phyloP scores from a whole-genome alignment of 2,888 invertebrate species.

The Apamea epomidion region DNA sequence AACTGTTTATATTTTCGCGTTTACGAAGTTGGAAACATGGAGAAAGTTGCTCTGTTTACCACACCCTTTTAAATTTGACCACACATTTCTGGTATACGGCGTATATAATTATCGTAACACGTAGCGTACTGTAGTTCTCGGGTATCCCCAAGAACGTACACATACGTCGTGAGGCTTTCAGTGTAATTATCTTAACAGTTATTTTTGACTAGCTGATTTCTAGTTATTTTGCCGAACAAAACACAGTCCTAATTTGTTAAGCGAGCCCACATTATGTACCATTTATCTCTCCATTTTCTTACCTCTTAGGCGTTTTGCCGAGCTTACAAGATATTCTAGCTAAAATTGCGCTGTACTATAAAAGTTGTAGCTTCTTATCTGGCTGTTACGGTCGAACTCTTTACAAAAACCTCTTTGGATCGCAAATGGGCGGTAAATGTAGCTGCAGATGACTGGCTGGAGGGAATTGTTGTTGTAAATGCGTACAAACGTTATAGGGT shows the following conservation, averaged over 20 bases:
- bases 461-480: constrained; percentile 33
- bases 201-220: not conserved
- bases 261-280: constrained; percentile 32
- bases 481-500: not conserved
- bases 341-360: constrained; percentile 39
- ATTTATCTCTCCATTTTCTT: constrained; percentile 49
- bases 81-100: not conserved
- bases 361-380: constrained; percentile 64
- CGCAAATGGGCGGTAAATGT: constrained; percentile 61
- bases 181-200: no score
- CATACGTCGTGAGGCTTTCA: not conserved
- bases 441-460: constrained; percentile 60
- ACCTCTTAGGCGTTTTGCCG: constrained; percentile 24
- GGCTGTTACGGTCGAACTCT: constrained; percentile 65
- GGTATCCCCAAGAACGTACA: not conserved
- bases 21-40: not conserved
- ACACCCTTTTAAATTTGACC: not conserved
- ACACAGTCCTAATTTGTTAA: constrained; percentile 25
- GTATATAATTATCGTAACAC: not conserved
- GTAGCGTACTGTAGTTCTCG: not conserved
- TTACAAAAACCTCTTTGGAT: constrained; percentile 64
- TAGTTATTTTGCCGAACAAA: constrained; percentile 11
- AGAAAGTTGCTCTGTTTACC: not conserved
- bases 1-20: not conserved
- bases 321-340: constrained; percentile 30